These are phyloP conservation scores for Oscheius myriophilus DNA, from an alignment of 2,888 invertebrate species.

Conservation along the genomic window DNA sequence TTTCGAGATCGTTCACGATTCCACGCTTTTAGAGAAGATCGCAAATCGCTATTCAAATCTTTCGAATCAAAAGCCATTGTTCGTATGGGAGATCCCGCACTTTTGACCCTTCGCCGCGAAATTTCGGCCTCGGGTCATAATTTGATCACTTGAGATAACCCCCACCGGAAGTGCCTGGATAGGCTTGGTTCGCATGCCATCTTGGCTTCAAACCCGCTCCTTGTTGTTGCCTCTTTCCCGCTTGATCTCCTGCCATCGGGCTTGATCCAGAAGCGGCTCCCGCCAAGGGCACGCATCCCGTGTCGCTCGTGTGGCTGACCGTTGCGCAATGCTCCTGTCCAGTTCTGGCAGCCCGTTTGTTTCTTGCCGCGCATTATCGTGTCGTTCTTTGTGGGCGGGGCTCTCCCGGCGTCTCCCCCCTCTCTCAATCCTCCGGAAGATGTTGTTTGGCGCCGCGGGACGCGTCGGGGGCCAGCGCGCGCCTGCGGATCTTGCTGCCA, in stretches of 20 bases:
- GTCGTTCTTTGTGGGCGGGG: conserved; percentile 30
- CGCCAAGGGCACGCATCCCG: conserved; percentile 27
- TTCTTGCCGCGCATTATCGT: conserved; percentile 29
- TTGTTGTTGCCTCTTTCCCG: background rate
- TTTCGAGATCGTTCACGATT: no score
- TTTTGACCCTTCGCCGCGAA: no score
- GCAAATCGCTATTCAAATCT: no score
- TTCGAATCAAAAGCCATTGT: no score
- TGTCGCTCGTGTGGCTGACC: background rate
- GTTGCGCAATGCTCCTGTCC: conserved; percentile 28
- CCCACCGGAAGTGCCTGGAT: no score
- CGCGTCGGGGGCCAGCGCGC: background rate
- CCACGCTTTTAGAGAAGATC: no score
- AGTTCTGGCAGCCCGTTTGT: conserved; percentile 28
- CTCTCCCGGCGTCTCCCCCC: conserved; percentile 15
- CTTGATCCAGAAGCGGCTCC: conserved; percentile 5
- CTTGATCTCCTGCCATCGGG: conserved; percentile 8
- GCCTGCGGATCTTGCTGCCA: background rate
- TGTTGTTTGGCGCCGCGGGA: conserved; percentile 19
- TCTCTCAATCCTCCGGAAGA: conserved; percentile 23
- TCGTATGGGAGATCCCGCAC: no score
- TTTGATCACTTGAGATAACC: no score
- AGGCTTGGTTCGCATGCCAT: no score
- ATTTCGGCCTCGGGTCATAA: no score
- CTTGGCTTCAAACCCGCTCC: conserved; percentile 5